These are phyloP conservation scores for Drosophila seclusa DNA, from an alignment of 2,888 invertebrate species.

Conservation along the genomic window DNA sequence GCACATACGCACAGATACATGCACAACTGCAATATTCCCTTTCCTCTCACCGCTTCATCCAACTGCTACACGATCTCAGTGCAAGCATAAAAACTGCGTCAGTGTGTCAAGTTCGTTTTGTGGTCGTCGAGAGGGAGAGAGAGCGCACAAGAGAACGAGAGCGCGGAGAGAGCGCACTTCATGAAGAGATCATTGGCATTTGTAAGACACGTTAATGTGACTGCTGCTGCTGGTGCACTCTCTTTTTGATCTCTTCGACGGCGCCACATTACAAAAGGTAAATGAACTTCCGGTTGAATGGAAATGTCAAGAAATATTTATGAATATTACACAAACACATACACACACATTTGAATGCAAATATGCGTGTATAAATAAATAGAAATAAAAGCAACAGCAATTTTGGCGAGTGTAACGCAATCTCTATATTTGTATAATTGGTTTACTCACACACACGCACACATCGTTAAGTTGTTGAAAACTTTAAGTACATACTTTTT, in stretches of 20 bases:
- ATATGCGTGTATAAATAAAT: slow-evolving; percentile 2
- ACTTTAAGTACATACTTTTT: slow-evolving; percentile 43
- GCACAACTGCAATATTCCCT: background rate
- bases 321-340: slow-evolving; percentile 21
- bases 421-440: slow-evolving; percentile 70
- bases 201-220: slow-evolving; percentile 5
- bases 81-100: slow-evolving; percentile 74
- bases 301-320: slow-evolving; percentile 49
- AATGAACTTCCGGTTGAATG: slow-evolving; percentile 81
- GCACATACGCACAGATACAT: background rate
- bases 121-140: slow-evolving; percentile 26
- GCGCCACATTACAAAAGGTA: slow-evolving; percentile 66
- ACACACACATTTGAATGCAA: background rate
- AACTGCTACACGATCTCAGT: slow-evolving; percentile 26
- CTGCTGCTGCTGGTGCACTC: slow-evolving; percentile 10
- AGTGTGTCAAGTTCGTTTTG: slow-evolving; percentile 83
- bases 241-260: slow-evolving; percentile 43
- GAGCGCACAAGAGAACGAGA: slow-evolving; percentile 11
- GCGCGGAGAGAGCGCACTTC: slow-evolving; percentile 14
- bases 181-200: slow-evolving; percentile 39
- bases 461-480: slow-evolving; percentile 50
- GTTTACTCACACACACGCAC: slow-evolving; percentile 42
- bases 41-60: background rate
- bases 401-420: slow-evolving; percentile 52
- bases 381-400: slow-evolving; percentile 25